Evolutionary conservation across 2,113 vertebrate genomes (phyloP), one percentile per base, ranked within the genome.

Genomic region (Periophthalmus modestus): DNA sequence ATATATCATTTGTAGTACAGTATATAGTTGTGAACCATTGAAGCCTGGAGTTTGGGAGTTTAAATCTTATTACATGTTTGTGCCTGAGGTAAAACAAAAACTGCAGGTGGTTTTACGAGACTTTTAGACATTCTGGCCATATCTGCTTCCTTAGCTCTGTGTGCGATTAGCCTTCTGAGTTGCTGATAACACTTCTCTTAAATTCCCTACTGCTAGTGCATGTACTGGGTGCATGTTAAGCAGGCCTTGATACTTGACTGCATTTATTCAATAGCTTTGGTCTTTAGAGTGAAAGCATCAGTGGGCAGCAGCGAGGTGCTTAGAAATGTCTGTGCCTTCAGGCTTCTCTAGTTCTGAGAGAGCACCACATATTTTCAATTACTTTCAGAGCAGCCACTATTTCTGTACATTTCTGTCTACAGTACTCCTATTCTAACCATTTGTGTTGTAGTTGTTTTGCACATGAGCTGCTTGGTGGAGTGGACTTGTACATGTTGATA

Each of bases 251-350:
- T 39, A 39, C 62, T 39, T 39, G 33, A 65, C 62, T 39, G 62
- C 62, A 65, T 65, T 65, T n/a, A 65, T 18, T 65, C 15, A 39
- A 39, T 65, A 65, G 62, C 18, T 65, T 39, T 65, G 62, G 62
- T 39, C 34, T 39, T 43, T 5, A 39, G 34, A 65, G 33, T 36
- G 34, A 65, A n/a, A 65, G 34, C 62, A 65, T 65, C 62, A 65
- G 62, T 65, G 62, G 18, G 62, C 62, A 65, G 34, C 34, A 36
- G 62, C 36, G 68, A 24, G 59, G 73, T 77, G 76, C 21, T 80
- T 74, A 80, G 55, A 73, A 61, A 52, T 74, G 85, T 83, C 81
- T 85, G 55, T 85, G 47, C 79, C 83, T 80, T 62, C 36, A 71
- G 83, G 85, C 81, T 54, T 81, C 70, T 59, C 57, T 59, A 62